Evolutionary conservation across 37 sponge, comb jelly and placozoan species (phyloP), one percentile per base, ranked within the genome.

Genomic region (Haliclona indistincta): DNA sequence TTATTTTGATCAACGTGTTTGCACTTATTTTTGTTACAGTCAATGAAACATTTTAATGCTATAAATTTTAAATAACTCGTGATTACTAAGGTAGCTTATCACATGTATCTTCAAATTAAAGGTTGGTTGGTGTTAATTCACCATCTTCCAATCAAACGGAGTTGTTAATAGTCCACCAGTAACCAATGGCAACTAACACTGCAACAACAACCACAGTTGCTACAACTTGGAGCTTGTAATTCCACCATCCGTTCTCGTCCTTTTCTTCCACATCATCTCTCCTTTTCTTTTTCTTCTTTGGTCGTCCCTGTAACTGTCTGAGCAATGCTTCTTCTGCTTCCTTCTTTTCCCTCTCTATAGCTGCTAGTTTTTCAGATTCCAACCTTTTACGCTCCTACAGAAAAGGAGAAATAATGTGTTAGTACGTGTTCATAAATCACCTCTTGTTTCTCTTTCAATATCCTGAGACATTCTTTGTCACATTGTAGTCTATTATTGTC

Each of bases 401-500:
- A 74, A 1, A 52, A 11, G 25, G 25, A 35, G 29, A 33, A 66
- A 11, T 10, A 67, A 23, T 67, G 49, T 20, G 33, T 6, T 22
- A 35, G 23, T n/a, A 32, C 23, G 4, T 34, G 19, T 76, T n/a
- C 13, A 78, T 19, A 36, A 22, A 38, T 29, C 38, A 83, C 84
- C 84, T 83, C 64, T 60, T 56, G 19, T 43, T 77, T 53, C 61
- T 77, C 61, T 35, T 26, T 20, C 30, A 40, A 23, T 20, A 71
- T 64, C 29, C 51, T 70, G 34, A n/a, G 0, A 41, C 89, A 88
- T 34, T 88, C 89, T 13, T 73, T 49, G 41, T 78, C 79, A 56
- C 89, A 88, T 17, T 20, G 37, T 44, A 71, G 40, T 17, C 0
- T 45, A 15, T 67, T 84, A 15, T 37, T 36, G 8, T 58, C 56